Percentiles rank a stretch among this genome's conserved stretches.
phyloP scores from a whole-genome alignment of 2,797 vertebrate genomes.

The Poeciliopsis turneri region DNA sequence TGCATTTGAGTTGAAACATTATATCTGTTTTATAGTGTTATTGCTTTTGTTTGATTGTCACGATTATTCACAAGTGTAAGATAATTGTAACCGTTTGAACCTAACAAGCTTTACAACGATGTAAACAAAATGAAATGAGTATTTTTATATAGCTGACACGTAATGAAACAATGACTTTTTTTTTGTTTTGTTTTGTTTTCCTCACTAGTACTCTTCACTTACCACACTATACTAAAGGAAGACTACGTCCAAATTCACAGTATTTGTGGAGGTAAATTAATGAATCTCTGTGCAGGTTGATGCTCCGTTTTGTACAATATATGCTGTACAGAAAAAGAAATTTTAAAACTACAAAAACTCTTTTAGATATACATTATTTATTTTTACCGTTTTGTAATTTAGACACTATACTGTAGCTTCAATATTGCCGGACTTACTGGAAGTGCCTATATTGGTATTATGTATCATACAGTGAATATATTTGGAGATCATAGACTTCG shows the following conservation, averaged over 20 bases:
- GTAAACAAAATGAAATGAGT: constrained; percentile 81
- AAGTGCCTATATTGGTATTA: constrained; percentile 99
- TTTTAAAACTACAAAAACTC: constrained; percentile 85
- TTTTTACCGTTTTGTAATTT: constrained; percentile 99
- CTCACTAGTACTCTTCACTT: constrained; percentile 90
- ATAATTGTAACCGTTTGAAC: constrained; percentile 75
- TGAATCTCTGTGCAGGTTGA: constrained; percentile 87
- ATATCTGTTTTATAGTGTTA: constrained; percentile 49
- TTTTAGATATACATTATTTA: constrained; percentile 98
- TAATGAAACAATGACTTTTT: constrained; percentile 81
- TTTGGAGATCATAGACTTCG: constrained; percentile 91
- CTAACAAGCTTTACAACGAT: constrained; percentile 80
- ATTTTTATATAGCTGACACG: constrained; percentile 86
- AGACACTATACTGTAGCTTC: constrained; percentile 95
- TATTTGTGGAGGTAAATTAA: constrained; percentile 87
- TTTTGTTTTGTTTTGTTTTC: constrained; percentile 71
- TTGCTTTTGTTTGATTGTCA: constrained; percentile 64
- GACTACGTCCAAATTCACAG: constrained; percentile 82
- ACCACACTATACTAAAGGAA: constrained; percentile 85
- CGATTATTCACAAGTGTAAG: constrained; percentile 70
- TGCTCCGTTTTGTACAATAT: constrained; percentile 94
- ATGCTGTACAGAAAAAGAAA: constrained; percentile 90
- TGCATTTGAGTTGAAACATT: constrained; percentile 41
- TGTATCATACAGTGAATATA: constrained; percentile 92
- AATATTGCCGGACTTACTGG: constrained; percentile 96